Percentiles rank a stretch among this genome's conserved stretches.
Evolutionary conservation across 2,113 vertebrate genomes (phyloP).

Genomic region (Poeciliopsis prolifica): DNA sequence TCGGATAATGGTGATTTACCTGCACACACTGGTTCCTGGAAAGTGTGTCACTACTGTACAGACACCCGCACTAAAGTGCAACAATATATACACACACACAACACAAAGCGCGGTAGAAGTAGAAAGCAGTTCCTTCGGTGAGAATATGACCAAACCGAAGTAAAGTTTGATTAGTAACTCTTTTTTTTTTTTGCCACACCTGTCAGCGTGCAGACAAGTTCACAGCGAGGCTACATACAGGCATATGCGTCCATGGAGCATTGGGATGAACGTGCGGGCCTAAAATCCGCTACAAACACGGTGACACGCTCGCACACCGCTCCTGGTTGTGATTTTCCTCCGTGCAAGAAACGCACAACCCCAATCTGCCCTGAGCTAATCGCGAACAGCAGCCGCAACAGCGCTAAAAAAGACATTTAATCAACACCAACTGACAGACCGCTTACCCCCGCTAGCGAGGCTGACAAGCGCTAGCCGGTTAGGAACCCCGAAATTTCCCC

Average conservation of each 20-base stretch:
- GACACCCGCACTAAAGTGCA: not conserved
- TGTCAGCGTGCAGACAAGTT: not conserved
- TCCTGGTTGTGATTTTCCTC: not conserved
- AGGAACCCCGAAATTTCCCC: slow-evolving; percentile 20
- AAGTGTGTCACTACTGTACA: not conserved
- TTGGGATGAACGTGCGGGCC: slow-evolving; percentile 38
- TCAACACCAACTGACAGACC: not conserved
- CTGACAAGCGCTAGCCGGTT: slow-evolving; percentile 37
- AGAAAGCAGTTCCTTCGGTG: not conserved
- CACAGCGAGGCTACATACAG: slow-evolving; percentile 1
- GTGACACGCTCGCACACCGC: slow-evolving; percentile 57
- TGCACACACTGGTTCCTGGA: slow-evolving; percentile 5
- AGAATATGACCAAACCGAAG: not conserved
- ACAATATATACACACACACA: not conserved
- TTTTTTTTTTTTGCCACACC: not conserved
- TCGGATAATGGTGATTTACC: not conserved
- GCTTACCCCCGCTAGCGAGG: not conserved
- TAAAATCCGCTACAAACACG: slow-evolving; percentile 44
- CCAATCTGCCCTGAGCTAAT: not conserved
- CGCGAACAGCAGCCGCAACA: no score
- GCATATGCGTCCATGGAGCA: not conserved
- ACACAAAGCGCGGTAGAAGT: not conserved
- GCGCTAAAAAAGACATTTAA: not conserved
- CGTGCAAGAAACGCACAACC: not conserved
- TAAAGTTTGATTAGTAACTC: not conserved